Evolutionary conservation across 2,113 vertebrate species (phyloP), one percentile per base, ranked within the genome.

Genomic region (Ceratotherium simum): DNA sequence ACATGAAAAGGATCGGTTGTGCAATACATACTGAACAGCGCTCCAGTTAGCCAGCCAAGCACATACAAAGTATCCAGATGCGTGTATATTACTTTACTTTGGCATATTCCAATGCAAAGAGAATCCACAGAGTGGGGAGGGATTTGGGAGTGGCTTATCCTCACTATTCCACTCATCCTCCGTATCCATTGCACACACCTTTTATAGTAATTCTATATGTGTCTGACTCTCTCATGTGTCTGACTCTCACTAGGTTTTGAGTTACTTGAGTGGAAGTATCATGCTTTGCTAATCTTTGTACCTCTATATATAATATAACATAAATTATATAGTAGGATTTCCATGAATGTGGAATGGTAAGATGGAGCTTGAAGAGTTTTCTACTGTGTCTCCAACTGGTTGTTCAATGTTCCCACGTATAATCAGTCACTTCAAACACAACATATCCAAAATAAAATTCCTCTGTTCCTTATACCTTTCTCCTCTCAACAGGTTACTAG

Each of bases 1-100:
- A 89, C 72, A 36, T 69, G 72, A 95, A 92, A 95, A 93, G 56
- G 87, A 42, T 54, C 96, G 33, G 64, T 84, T 97, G 58, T 78
- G 23, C 58, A 88, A 88, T 76, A 48, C 9, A 21, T 58, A 65
- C 36, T 79, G 33, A 89, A 72, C 29, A 79, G 64, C 42, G 39
- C 23, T 85, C 64, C 83, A 60, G 62, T 20, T 60, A 92, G 18
- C 27, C 46, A 60, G 83, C 78, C 88, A 92, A 91, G 27, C 56
- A 89, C 11, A 23, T 89, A 73, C 42, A 84, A 87, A 95, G 62
- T 5, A 33, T 56, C 67, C 76, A 78, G 10, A 89, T 72, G 48
- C 16, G 10, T 76, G 8, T 67, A 60, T 48, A 25, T 58, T n/a
- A 65, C 46, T 73, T 86, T 46, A 62, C 8, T 48, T n/a, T 25